Conservation (phyloP, 1,140 invertebrate genomes). For the Neomicropteryx cornuta region DNA sequence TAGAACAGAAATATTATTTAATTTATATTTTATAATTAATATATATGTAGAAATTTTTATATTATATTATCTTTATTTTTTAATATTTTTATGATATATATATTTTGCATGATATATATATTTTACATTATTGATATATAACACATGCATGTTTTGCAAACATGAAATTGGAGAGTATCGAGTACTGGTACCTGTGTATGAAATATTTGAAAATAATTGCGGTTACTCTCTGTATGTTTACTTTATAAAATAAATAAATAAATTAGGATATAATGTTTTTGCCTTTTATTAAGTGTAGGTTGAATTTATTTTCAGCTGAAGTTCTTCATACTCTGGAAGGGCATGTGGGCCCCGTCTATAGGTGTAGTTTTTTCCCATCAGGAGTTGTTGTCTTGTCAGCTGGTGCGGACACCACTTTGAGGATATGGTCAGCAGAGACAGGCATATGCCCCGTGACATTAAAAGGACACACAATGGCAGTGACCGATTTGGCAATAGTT, state of each 20-base stretch:
- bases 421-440: conserved; percentile 59
- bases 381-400: conserved; percentile 55
- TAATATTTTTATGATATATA: conserved; percentile 1
- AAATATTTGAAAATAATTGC: no score
- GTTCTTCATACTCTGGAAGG: conserved; percentile 47
- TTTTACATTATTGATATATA: no score
- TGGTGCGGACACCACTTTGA: conserved; percentile 56
- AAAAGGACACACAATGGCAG: conserved; percentile 51
- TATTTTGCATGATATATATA: conserved; percentile 1
- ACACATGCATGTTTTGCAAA: no score
- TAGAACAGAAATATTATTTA: no score
- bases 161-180: no score
- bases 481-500: conserved; percentile 54
- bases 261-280: no score
- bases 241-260: no score
- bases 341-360: conserved; percentile 58
- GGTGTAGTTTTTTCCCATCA: conserved; percentile 60
- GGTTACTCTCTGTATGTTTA: no score
- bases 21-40: not conserved
- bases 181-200: no score
- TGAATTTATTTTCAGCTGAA: conserved; percentile 24
- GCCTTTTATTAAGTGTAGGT: conserved; percentile 1
- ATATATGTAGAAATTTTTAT: no score
- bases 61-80: not conserved
- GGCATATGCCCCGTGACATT: conserved; percentile 56